Conservation (phyloP, 2,888 invertebrate species). For the Tipula vernalis region DNA sequence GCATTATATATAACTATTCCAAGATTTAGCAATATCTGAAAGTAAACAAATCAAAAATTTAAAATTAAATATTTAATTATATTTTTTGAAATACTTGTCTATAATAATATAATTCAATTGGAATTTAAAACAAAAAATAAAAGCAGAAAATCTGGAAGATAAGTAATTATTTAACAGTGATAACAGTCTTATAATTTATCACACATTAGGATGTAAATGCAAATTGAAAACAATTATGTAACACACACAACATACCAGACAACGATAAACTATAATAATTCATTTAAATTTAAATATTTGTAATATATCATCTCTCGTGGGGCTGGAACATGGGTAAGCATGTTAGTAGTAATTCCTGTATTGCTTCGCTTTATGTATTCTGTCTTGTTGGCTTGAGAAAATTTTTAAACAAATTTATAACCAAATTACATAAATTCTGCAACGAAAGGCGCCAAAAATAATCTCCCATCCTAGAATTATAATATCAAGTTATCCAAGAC, state of each 20-base stretch:
- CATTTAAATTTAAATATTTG: not conserved
- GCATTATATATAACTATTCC: slow-evolving; percentile 80
- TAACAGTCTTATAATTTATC: not conserved
- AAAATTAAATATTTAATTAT: slow-evolving; percentile 13
- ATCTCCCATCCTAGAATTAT: not conserved
- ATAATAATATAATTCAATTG: not conserved
- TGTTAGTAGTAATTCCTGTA: not conserved
- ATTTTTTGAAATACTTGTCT: not conserved
- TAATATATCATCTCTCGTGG: not conserved
- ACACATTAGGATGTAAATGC: not conserved
- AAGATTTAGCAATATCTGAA: slow-evolving; percentile 65
- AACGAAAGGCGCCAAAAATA: not conserved
- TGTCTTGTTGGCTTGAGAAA: not conserved
- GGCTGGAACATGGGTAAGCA: not conserved
- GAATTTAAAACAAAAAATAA: not conserved
- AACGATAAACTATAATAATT: not conserved
- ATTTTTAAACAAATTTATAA: not conserved
- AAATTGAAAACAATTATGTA: not conserved
- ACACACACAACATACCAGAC: not conserved
- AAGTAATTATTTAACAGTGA: not conserved
- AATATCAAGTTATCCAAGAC: not conserved
- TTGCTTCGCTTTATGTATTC: not conserved
- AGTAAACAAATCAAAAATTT: slow-evolving; percentile 13
- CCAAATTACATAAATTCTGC: not conserved
- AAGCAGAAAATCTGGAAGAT: not conserved